Evolutionary conservation across 2,113 vertebrate species (phyloP).

Genomic region (Scytalopus superciliaris): DNA sequence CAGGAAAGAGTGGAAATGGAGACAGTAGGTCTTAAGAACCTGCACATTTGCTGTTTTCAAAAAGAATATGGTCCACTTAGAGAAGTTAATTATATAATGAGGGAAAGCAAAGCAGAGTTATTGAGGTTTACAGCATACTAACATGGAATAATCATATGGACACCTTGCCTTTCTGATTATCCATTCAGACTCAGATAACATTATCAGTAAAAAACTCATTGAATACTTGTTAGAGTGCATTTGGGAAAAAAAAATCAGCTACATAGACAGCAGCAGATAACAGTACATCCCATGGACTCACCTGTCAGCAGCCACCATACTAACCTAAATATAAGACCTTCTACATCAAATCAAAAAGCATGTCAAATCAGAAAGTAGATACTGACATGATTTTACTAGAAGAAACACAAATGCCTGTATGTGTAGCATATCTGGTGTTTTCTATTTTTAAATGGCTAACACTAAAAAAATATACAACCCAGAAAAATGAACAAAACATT

Average conservation of each 20-base stretch:
- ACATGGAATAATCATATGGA: not conserved
- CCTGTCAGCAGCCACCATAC: not conserved
- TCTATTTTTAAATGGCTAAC: not conserved
- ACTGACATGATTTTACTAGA: not conserved
- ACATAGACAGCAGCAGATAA: not conserved
- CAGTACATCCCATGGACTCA: not conserved
- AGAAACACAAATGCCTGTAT: not conserved
- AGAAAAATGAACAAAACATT: not conserved
- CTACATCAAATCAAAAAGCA: not conserved
- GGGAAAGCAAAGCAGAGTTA: not conserved
- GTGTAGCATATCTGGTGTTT: not conserved
- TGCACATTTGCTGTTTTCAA: not conserved
- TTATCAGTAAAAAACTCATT: not conserved
- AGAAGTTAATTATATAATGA: not conserved
- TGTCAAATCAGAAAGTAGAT: not conserved
- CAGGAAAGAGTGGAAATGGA: not conserved
- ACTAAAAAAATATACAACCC: not conserved
- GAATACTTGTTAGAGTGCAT: not conserved
- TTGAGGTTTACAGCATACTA: not conserved
- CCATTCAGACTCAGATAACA: not conserved
- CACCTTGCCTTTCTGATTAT: not conserved
- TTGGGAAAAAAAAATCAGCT: not conserved
- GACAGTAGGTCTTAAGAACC: not conserved
- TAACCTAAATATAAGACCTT: not conserved
- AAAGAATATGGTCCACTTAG: not conserved